phyloP scores from a whole-genome alignment of 2,888 invertebrate genomes.

The Troilus luridus region DNA sequence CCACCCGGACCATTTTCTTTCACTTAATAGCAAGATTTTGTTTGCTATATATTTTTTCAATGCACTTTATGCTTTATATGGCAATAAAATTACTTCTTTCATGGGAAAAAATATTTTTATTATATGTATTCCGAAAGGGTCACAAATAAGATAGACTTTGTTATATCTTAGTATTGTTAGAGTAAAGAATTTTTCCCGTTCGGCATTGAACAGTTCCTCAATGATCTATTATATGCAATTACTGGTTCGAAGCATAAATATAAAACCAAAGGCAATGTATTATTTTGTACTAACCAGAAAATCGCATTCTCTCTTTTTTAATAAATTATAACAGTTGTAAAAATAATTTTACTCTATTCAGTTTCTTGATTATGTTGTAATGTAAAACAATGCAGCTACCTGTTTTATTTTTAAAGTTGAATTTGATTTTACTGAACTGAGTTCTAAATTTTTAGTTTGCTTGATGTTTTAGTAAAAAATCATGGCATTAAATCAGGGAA shows the following conservation, averaged over 20 bases:
- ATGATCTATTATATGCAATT: neutral
- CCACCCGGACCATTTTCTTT: too few species aligned
- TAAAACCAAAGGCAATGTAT: neutral
- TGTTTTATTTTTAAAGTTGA: neutral
- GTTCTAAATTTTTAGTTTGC: neutral
- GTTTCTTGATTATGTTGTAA: neutral
- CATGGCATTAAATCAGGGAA: neutral
- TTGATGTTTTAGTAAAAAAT: neutral
- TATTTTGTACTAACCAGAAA: neutral
- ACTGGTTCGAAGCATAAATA: neutral
- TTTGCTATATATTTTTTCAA: too few species aligned
- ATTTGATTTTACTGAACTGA: neutral
- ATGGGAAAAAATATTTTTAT: too few species aligned
- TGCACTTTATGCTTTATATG: too few species aligned
- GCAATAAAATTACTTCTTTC: too few species aligned
- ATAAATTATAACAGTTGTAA: neutral
- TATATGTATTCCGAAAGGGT: too few species aligned
- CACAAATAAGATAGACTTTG: too few species aligned
- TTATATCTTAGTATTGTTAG: too few species aligned
- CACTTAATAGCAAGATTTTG: too few species aligned
- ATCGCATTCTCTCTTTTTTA: neutral
- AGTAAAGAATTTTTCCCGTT: too few species aligned
- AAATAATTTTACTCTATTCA: neutral
- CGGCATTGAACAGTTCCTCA: neutral
- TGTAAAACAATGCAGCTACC: too few species aligned